Percentiles rank a stretch among this genome's conserved stretches.
These are phyloP conservation scores for Dromiciops gliroides DNA, from an alignment of 2,113 vertebrate species.

Conservation along the genomic window DNA sequence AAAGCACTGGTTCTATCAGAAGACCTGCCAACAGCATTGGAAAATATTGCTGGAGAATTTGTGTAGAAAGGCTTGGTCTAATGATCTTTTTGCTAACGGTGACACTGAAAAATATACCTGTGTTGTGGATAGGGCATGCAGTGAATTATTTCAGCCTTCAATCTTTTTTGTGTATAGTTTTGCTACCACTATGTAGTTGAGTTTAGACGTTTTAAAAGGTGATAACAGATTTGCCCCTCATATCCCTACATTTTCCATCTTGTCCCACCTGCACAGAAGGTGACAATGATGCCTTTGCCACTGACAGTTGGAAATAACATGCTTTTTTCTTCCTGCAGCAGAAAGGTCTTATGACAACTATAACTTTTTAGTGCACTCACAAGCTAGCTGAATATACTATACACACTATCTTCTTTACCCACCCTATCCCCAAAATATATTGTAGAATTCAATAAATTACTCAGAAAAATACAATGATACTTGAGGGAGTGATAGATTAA, in stretches of 20 bases:
- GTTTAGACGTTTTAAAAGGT: constrained; percentile 32
- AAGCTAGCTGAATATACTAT: not conserved
- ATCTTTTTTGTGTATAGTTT: not conserved
- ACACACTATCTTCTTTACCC: constrained; percentile 12
- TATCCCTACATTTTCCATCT: constrained; percentile 3
- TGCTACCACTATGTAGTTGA: not conserved
- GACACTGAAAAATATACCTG: not conserved
- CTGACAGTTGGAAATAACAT: not conserved
- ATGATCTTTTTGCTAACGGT: not conserved
- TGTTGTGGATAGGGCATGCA: not conserved
- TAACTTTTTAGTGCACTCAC: constrained; percentile 21
- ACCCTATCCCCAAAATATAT: constrained; percentile 20
- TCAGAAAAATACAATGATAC: constrained; percentile 43
- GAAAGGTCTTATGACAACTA: constrained; percentile 10
- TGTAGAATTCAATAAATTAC: constrained; percentile 32
- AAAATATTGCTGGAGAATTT: constrained; percentile 1
- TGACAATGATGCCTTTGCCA: not conserved
- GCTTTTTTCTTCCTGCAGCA: constrained; percentile 10
- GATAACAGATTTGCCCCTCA: constrained; percentile 29
- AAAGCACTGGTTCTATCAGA: constrained; percentile 2
- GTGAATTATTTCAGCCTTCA: not conserved
- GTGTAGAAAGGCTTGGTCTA: not conserved
- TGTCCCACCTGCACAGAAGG: constrained; percentile 25
- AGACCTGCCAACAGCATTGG: not conserved
- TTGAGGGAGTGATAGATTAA: constrained; percentile 44